phyloP scores from a whole-genome alignment of 2,888 invertebrate species.

The Lasioglossum malachurum region DNA sequence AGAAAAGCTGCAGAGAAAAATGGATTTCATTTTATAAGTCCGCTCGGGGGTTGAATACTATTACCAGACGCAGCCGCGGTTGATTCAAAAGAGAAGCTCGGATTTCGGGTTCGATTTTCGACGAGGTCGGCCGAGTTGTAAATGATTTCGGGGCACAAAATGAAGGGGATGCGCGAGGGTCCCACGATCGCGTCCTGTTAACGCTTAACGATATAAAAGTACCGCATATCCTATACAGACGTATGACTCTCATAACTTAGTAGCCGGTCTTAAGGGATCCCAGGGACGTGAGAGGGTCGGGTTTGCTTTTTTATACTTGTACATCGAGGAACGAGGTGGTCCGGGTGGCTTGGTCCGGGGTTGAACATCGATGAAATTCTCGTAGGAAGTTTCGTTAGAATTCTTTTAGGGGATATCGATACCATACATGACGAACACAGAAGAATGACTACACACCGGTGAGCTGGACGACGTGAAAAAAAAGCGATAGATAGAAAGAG shows the following conservation, averaged over 20 bases:
- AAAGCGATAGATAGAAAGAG: constrained; percentile 7
- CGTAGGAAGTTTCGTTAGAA: constrained; percentile 34
- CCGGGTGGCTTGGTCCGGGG: not conserved
- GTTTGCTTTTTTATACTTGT: constrained; percentile 62
- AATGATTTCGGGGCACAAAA: not conserved
- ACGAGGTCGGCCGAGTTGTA: not conserved
- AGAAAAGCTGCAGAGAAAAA: not conserved
- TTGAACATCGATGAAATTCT: constrained; percentile 30
- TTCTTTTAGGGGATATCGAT: constrained; percentile 19
- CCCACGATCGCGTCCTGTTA: constrained; percentile 70
- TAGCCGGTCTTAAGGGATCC: constrained; percentile 42
- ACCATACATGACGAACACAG: not conserved
- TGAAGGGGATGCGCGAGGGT: constrained; percentile 59
- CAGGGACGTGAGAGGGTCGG: constrained; percentile 8
- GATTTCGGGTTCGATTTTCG: not conserved
- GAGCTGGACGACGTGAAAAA: constrained; percentile 16
- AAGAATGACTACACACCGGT: constrained; percentile 1
- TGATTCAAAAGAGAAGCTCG: not conserved
- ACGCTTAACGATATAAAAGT: constrained; percentile 76
- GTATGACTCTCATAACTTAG: constrained; percentile 73
- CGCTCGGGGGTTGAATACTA: not conserved
- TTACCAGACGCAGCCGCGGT: not conserved
- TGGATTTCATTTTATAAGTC: not conserved
- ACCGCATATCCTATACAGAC: constrained; percentile 78
- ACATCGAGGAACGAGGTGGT: constrained; percentile 26